phyloP scores from a whole-genome alignment of 2,797 vertebrate genomes.

The Decapterus maruadsi region DNA sequence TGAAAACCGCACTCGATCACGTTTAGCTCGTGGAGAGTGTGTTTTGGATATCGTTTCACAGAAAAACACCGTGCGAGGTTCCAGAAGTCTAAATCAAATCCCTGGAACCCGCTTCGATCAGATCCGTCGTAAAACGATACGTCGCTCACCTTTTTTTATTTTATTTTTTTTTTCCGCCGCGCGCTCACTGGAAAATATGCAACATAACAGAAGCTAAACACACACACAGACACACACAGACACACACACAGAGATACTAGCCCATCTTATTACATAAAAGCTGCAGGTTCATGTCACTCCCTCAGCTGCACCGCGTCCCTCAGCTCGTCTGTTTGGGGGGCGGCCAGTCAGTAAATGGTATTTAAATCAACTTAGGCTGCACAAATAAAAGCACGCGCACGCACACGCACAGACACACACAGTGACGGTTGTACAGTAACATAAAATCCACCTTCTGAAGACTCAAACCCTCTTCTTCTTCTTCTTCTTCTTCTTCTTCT shows the following conservation, averaged over 20 bases:
- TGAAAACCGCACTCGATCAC: background rate
- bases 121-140: background rate
- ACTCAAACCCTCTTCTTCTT: background rate
- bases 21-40: background rate
- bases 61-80: background rate
- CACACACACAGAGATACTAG: background rate
- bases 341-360: conserved; percentile 14
- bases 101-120: background rate
- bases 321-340: background rate
- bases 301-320: background rate
- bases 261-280: background rate
- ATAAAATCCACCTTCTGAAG: conserved; percentile 19
- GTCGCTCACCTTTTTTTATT: background rate
- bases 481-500: background rate
- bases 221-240: background rate
- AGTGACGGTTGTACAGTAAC: conserved; percentile 8
- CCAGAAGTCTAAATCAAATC: background rate
- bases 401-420: background rate
- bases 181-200: background rate
- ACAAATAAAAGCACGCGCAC: conserved; percentile 8
- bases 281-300: conserved; percentile 5
- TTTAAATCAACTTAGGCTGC: conserved; percentile 31
- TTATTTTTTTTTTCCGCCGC: background rate
- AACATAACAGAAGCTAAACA: background rate
- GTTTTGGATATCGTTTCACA: background rate